A percentile compares a stretch with the other conserved stretches of the same genome.
phyloP scores from a whole-genome alignment of 1,140 invertebrate genomes.

The Drosophila yakuba region DNA sequence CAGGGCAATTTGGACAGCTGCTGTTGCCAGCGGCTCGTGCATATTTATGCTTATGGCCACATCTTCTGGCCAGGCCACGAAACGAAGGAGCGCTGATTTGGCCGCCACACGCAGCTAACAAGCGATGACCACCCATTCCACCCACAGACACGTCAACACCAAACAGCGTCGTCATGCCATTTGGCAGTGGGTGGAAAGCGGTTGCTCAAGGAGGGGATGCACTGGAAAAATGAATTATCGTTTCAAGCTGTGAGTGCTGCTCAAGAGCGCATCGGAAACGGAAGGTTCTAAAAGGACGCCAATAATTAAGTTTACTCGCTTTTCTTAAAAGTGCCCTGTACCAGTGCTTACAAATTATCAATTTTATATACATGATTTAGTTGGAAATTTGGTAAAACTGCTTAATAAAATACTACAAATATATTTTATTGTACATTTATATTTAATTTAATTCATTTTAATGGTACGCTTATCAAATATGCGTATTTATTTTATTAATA shows the following conservation, averaged over 20 bases:
- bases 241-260: background rate
- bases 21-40: conserved; percentile 47
- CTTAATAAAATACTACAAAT: too few species aligned
- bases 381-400: too few species aligned
- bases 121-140: conserved; percentile 38
- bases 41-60: conserved; percentile 73
- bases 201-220: background rate
- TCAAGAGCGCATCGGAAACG: background rate
- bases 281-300: too few species aligned
- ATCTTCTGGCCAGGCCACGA: conserved; percentile 51
- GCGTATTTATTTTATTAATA: too few species aligned
- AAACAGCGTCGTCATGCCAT: conserved; percentile 74
- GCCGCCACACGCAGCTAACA: conserved; percentile 62
- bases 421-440: too few species aligned
- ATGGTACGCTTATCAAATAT: too few species aligned
- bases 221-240: background rate
- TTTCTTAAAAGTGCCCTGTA: too few species aligned
- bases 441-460: too few species aligned
- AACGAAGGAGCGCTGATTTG: conserved; percentile 70
- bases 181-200: conserved; percentile 35
- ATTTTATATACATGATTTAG: too few species aligned
- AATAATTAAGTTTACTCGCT: too few species aligned
- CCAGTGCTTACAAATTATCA: too few species aligned
- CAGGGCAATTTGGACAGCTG: conserved; percentile 54
- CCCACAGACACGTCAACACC: conserved; percentile 59